phyloP scores from a whole-genome alignment of 2,113 vertebrate species.

The Colius striatus region DNA sequence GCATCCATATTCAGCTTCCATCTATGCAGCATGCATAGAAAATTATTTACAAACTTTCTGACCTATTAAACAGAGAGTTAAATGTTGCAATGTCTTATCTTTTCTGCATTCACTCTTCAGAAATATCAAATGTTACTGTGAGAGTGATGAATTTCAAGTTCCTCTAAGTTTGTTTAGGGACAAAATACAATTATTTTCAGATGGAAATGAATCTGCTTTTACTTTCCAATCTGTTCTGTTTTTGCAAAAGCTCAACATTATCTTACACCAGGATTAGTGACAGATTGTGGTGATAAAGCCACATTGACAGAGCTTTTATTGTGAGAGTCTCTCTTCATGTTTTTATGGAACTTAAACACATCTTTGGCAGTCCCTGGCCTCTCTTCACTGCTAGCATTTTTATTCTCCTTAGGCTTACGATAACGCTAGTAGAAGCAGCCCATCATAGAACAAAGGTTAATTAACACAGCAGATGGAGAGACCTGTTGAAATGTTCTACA shows the following conservation, averaged over 20 bases:
- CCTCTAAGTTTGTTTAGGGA: background rate
- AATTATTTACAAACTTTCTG: background rate
- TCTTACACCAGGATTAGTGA: background rate
- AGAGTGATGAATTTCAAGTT: background rate
- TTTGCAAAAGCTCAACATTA: background rate
- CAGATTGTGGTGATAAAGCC: constrained; percentile 13
- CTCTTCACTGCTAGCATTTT: background rate
- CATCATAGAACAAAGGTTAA: constrained; percentile 4
- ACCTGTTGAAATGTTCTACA: constrained; percentile 35
- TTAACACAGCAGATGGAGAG: constrained; percentile 33
- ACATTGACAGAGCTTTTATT: background rate
- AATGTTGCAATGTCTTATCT: background rate
- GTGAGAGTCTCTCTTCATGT: background rate
- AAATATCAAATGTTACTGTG: background rate
- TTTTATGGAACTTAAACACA: background rate
- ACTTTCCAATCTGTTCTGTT: background rate
- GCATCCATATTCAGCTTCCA: background rate
- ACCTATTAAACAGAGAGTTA: background rate
- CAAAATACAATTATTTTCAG: background rate
- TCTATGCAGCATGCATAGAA: background rate
- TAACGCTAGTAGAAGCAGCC: background rate
- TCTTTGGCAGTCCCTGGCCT: background rate
- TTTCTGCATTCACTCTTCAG: background rate
- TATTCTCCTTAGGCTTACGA: background rate
- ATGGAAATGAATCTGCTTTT: background rate